Base-by-base conservation (phyloP, 2,797 vertebrate genomes). In the Lagodon rhomboides region DNA sequence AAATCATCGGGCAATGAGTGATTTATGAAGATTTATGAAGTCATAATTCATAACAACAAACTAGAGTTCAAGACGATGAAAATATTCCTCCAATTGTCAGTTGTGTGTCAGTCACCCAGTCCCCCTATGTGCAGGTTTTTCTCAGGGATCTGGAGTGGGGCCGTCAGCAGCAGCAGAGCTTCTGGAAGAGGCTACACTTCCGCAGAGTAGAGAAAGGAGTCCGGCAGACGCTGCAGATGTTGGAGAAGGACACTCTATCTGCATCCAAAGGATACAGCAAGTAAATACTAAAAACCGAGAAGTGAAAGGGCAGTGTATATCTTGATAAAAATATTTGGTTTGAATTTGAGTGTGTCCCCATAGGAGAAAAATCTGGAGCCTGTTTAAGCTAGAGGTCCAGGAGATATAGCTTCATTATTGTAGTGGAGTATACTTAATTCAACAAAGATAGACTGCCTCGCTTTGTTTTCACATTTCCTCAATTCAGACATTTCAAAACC, bases 91-190 rank as follows among this genome's bases (percentile, higher is more conserved):
- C 11, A 13, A 13, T 30, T 60, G 55, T 62, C 15, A 49, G 18
- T 17, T 7, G n/a, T 15, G 7, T 46, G 15, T 46, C 38, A 53
- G 8, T 70, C 22, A 55, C 17, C 2, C 5, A 7, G 22, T 41
- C 20, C 23, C 11, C 5, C 12, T 73, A 5, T 81, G 10, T 73
- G 38, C 85, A 94, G 94, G 89, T 96, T 12, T 95, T 99, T 78
- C 94, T 98, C 73, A 93, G 94, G 62, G 98, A 99, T 65, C 94
- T 99, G 91, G 97, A 98, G 83, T 96, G 96, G 84, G 98, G 97
- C 38, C 94, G 96, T 15, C 93, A 93, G 10, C 96, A 96, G 89
- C 97, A 97, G 41, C 91, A 77, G 22, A 97, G 95, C 67, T 87
- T 97, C 44, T 97, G 96, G 97, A 98, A 97, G 87, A 97, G 96